These are phyloP conservation scores for Saguinus imperator DNA, from an alignment of 2,113 vertebrate species.

Conservation along the genomic window DNA sequence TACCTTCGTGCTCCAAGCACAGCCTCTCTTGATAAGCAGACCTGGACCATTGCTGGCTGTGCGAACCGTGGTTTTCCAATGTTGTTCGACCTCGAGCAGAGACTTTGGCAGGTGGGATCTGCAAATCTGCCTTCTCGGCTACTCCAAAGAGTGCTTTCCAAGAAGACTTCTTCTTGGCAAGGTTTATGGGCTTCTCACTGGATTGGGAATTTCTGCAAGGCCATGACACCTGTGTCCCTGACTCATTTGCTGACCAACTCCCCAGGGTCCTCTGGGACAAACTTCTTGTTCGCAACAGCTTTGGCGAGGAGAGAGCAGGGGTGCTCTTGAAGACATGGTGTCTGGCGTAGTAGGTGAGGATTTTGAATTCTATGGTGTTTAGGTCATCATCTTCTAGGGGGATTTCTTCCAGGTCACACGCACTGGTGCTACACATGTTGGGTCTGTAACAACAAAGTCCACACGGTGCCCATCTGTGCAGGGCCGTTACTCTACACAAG, in stretches of 20 bases:
- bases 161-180: conserved; percentile 20
- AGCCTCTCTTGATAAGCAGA: background rate
- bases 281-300: background rate
- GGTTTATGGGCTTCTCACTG: background rate
- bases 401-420: conserved; percentile 75
- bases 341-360: conserved; percentile 77
- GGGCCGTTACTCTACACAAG: background rate
- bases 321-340: conserved; percentile 59
- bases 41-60: background rate
- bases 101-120: accelerated
- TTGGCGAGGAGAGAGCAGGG: conserved; percentile 36
- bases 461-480: accelerated
- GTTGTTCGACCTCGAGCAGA: accelerated
- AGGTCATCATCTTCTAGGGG: conserved; percentile 74
- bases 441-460: conserved; percentile 68
- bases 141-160: conserved; percentile 48
- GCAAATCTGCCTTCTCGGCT: background rate
- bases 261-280: background rate
- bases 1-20: conserved; percentile 32
- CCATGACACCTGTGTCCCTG: background rate
- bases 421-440: conserved; percentile 59
- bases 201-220: conserved; percentile 6
- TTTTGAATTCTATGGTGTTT: conserved; percentile 77
- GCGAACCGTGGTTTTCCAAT: accelerated
- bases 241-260: accelerated